Evolutionary conservation across 2,113 vertebrate genomes (phyloP).

Genomic region (Theristicus caerulescens): DNA sequence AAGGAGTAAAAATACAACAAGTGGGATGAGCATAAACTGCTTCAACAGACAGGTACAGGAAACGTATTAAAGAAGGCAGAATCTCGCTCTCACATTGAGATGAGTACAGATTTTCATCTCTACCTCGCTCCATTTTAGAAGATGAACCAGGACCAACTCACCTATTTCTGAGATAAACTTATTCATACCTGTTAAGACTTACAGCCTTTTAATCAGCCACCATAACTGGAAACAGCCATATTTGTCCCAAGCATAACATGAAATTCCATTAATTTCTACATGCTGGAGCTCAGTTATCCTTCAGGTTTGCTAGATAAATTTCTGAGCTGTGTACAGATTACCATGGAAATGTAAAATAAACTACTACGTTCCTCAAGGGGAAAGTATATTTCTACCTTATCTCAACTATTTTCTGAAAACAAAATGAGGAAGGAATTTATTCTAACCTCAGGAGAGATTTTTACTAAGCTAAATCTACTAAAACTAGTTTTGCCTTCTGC

Average conservation of each 20-base stretch:
- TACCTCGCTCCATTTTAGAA: not conserved
- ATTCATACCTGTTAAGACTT: not conserved
- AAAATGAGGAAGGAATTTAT: constrained; percentile 15
- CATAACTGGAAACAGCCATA: not conserved
- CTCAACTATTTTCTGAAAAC: not conserved
- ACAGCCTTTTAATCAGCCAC: not conserved
- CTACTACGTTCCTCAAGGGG: not conserved
- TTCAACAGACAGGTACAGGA: not conserved
- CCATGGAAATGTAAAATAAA: not conserved
- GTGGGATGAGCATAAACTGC: not conserved
- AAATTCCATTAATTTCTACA: not conserved
- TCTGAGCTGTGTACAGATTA: not conserved
- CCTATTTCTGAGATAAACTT: not conserved
- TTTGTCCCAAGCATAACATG: not conserved
- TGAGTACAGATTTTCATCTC: not conserved
- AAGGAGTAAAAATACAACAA: not conserved
- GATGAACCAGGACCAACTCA: not conserved
- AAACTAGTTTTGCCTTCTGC: not conserved
- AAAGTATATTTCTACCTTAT: not conserved
- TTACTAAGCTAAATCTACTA: not conserved
- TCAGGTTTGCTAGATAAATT: not conserved
- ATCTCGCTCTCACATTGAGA: not conserved
- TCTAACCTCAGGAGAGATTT: not conserved
- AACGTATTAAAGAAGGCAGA: not conserved
- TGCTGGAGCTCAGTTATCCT: not conserved